phyloP scores from a whole-genome alignment of 1,140 invertebrate genomes.

The Drosophila ercepeae region DNA sequence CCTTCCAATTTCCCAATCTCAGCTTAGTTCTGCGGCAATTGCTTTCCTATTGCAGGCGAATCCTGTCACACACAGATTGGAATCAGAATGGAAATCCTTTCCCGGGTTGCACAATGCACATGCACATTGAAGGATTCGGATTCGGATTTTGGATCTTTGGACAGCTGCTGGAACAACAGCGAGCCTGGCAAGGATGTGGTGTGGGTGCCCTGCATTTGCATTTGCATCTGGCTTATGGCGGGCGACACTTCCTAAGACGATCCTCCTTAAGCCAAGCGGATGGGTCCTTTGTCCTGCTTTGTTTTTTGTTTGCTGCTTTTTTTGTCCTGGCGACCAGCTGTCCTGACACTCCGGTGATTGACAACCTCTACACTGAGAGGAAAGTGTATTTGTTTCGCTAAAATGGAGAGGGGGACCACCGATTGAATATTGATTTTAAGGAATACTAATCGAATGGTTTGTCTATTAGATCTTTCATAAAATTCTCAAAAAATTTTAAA shows the following conservation, averaged over 20 bases:
- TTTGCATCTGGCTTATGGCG: constrained; percentile 50
- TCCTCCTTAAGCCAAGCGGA: constrained; percentile 14
- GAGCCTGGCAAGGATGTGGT: constrained; percentile 10
- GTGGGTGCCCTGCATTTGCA: constrained; percentile 41
- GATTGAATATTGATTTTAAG: no score
- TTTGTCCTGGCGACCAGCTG: constrained; percentile 8
- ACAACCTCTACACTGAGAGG: constrained; percentile 4
- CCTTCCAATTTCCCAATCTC: constrained; percentile 44
- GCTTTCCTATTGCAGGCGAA: constrained; percentile 61
- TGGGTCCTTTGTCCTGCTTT: neutral
- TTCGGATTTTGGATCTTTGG: constrained; percentile 8
- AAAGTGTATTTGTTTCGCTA: neutral
- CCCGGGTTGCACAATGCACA: constrained; percentile 28
- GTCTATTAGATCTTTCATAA: no score
- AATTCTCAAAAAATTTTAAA: no score
- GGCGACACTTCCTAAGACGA: constrained; percentile 14
- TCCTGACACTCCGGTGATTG: constrained; percentile 13
- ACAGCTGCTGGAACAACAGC: constrained; percentile 12
- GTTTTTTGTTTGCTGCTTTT: neutral
- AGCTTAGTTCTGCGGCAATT: constrained; percentile 41
- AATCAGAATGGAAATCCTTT: constrained; percentile 45
- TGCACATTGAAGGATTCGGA: neutral
- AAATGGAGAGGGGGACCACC: no score
- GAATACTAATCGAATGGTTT: no score
- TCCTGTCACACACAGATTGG: constrained; percentile 49